phyloP scores from a whole-genome alignment of 2,797 vertebrate species.

The Urocyon cinereoargenteus region DNA sequence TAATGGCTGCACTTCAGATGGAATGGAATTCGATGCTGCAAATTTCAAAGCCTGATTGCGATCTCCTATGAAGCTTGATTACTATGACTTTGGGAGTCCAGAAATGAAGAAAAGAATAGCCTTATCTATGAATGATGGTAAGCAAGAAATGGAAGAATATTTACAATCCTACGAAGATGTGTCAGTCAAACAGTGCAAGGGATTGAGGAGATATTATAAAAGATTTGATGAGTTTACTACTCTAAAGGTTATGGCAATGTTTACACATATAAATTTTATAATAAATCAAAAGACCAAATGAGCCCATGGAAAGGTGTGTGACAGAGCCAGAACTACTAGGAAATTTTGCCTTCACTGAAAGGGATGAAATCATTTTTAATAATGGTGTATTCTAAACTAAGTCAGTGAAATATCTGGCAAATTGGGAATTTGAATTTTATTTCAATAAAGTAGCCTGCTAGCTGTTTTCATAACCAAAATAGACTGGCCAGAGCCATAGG shows the following conservation, averaged over 20 bases:
- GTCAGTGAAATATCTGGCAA: constrained; percentile 67
- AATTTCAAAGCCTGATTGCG: not conserved
- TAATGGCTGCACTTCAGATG: not conserved
- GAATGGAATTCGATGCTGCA: not conserved
- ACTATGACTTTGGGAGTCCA: not conserved
- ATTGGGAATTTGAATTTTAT: constrained; percentile 63
- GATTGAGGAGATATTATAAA: constrained; percentile 53
- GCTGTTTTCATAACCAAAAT: constrained; percentile 66
- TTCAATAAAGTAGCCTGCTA: constrained; percentile 68
- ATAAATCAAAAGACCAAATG: constrained; percentile 76
- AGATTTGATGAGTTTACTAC: constrained; percentile 67
- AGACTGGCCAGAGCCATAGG: constrained; percentile 32
- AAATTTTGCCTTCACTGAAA: constrained; percentile 72
- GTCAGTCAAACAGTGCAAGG: not conserved
- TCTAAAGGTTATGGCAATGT: constrained; percentile 73
- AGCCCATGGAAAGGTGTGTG: constrained; percentile 58
- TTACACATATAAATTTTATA: constrained; percentile 74
- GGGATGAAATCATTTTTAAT: constrained; percentile 72
- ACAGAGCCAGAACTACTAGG: constrained; percentile 66
- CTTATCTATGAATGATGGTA: constrained; percentile 4
- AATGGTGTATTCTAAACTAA: constrained; percentile 49
- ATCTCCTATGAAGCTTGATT: not conserved
- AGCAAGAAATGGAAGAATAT: constrained; percentile 51
- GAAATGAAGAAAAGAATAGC: constrained; percentile 14
- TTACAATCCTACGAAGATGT: constrained; percentile 20